Percentiles rank a stretch among this genome's conserved stretches.
phyloP scores from a whole-genome alignment of 2,888 invertebrate species.

The Eurytoma adleriae region DNA sequence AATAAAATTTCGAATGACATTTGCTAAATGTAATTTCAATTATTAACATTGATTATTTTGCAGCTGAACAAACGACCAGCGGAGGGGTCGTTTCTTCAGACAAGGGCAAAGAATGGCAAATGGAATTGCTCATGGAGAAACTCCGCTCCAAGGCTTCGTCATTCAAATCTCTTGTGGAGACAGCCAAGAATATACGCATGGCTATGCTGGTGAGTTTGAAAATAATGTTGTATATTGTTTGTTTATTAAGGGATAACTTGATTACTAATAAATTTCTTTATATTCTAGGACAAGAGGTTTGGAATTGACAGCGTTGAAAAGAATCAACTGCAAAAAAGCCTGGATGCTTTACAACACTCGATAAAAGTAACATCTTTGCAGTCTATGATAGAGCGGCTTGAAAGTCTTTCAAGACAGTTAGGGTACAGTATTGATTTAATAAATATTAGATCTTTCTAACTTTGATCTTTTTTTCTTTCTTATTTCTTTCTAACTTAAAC shows the following conservation, averaged over 20 bases:
- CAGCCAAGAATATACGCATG: slow-evolving; percentile 92
- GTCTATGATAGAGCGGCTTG: slow-evolving; percentile 93
- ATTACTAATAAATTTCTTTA: slow-evolving; percentile 2
- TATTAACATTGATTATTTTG: slow-evolving; percentile 14
- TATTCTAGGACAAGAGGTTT: slow-evolving; percentile 89
- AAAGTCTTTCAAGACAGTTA: slow-evolving; percentile 92
- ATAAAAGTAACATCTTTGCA: slow-evolving; percentile 95
- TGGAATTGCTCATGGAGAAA: slow-evolving; percentile 94
- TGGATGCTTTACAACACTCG: slow-evolving; percentile 94
- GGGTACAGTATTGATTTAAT: slow-evolving; percentile 78
- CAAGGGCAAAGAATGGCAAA: slow-evolving; percentile 86
- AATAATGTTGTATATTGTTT: background rate
- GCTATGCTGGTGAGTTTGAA: slow-evolving; percentile 84
- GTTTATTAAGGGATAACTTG: background rate
- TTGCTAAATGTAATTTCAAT: background rate
- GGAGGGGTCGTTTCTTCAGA: slow-evolving; percentile 73
- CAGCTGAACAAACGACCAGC: slow-evolving; percentile 68
- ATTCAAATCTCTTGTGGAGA: slow-evolving; percentile 89
- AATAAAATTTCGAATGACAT: too few relatives aligned
- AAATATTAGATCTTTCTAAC: background rate
- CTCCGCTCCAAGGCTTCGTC: slow-evolving; percentile 89
- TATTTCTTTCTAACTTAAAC: background rate
- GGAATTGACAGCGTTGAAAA: slow-evolving; percentile 91
- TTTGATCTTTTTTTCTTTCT: too few relatives aligned
- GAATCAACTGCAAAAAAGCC: slow-evolving; percentile 90